A percentile compares a stretch with the other conserved stretches of the same genome.
These are phyloP conservation scores for Mythimna vitellina DNA, from an alignment of 2,888 invertebrate species.

Conservation along the genomic window DNA sequence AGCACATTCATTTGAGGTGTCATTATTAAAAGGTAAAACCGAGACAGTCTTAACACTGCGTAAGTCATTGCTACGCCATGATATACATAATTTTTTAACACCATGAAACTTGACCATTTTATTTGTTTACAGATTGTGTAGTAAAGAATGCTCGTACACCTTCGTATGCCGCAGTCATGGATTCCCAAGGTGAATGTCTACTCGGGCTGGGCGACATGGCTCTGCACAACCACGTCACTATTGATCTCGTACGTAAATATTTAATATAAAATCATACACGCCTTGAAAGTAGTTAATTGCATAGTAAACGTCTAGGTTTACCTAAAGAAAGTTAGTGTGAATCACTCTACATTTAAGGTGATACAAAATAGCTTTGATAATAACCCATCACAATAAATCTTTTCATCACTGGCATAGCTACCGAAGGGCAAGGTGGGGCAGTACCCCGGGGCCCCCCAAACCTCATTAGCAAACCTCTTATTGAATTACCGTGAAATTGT, in stretches of 20 bases:
- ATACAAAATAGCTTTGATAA: not conserved
- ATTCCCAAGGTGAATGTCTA: constrained; percentile 94
- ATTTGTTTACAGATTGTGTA: constrained; percentile 73
- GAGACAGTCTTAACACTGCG: not conserved
- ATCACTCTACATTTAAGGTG: too few relatives aligned
- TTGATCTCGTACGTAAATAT: constrained; percentile 89
- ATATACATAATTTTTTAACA: not conserved
- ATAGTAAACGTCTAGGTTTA: too few relatives aligned
- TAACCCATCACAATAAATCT: not conserved
- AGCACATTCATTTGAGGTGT: not conserved
- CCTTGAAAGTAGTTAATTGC: too few relatives aligned
- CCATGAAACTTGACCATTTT: not conserved
- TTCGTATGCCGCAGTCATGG: constrained; percentile 94
- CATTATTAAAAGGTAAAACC: not conserved
- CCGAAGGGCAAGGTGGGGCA: too few relatives aligned
- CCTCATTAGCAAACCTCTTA: too few relatives aligned
- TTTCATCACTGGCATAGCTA: not conserved
- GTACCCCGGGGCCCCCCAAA: too few relatives aligned
- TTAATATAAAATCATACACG: not conserved
- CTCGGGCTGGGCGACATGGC: constrained; percentile 96
- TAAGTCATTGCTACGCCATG: not conserved
- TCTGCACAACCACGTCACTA: constrained; percentile 93
- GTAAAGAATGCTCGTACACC: constrained; percentile 90
- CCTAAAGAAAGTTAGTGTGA: too few relatives aligned
- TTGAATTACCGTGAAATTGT: too few relatives aligned